phyloP scores from a whole-genome alignment of 64 coral and sea anemone genomes.

The Stylophora pistillata region DNA sequence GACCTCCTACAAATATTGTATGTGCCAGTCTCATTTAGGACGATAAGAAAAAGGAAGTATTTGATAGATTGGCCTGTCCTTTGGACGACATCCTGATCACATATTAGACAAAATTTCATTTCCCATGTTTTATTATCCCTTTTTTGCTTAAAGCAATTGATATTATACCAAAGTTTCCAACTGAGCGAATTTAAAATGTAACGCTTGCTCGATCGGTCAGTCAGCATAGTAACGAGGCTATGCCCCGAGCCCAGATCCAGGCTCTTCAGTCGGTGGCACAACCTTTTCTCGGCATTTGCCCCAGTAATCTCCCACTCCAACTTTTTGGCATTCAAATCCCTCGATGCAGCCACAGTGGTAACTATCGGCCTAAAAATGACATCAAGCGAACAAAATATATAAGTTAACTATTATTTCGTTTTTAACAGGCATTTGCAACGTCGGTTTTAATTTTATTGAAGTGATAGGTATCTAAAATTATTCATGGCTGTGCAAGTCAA shows the following conservation, averaged over 20 bases:
- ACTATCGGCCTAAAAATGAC: constrained; percentile 7
- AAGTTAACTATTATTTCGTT: background rate
- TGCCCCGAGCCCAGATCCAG: constrained; percentile 24
- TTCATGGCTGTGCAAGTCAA: too few species aligned
- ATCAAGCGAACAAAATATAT: background rate
- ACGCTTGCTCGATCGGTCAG: too few species aligned
- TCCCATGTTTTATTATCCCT: background rate
- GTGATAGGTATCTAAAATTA: too few species aligned
- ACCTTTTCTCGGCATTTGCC: constrained; percentile 4
- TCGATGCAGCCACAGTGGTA: constrained; percentile 12
- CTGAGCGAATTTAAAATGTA: background rate
- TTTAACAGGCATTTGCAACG: background rate
- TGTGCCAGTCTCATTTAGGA: too few species aligned
- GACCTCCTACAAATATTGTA: too few species aligned
- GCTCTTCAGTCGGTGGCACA: constrained; percentile 14
- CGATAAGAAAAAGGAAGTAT: too few species aligned
- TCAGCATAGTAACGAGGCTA: background rate
- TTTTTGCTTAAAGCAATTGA: background rate
- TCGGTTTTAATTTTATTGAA: background rate
- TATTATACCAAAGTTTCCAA: background rate
- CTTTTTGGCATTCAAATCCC: background rate
- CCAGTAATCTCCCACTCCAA: background rate
- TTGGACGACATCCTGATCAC: background rate
- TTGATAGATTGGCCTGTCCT: too few species aligned
- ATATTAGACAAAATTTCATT: background rate